Conservation (phyloP, 2,797 vertebrate genomes). For the Euthynnus affinis region DNA sequence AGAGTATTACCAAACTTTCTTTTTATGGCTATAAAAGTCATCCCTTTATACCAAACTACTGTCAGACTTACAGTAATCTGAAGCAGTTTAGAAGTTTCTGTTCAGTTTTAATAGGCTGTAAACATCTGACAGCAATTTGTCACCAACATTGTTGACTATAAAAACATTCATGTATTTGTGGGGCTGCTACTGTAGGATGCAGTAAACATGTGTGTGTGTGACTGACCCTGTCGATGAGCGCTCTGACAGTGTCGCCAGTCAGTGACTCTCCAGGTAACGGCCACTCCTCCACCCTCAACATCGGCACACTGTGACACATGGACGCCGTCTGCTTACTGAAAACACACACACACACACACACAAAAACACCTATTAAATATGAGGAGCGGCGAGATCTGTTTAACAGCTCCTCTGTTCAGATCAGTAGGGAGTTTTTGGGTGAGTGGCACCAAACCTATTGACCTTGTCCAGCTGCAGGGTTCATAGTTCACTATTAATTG, state of each 20-base stretch:
- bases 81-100: no score
- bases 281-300: conserved; percentile 95
- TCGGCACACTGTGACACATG: conserved; percentile 88
- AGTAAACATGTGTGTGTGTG: background rate
- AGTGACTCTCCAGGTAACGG: conserved; percentile 89
- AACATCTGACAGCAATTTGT: no score
- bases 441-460: conserved; percentile 4
- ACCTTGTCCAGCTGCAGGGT: conserved; percentile 49
- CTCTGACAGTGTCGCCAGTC: conserved; percentile 90
- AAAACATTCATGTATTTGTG: background rate
- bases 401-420: background rate
- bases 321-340: conserved; percentile 85
- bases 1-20: no score
- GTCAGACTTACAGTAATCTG: no score
- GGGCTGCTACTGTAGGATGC: background rate
- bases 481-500: conserved; percentile 51
- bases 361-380: conserved; percentile 19
- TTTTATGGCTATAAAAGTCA: no score
- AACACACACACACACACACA: conserved; percentile 40
- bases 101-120: no score
- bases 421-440: background rate
- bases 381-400: background rate
- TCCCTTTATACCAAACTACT: no score
- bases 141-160: background rate
- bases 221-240: conserved; percentile 93